Conservation (phyloP, 64 coral and sea anemone species). For the Stichodactyla helianthus region DNA sequence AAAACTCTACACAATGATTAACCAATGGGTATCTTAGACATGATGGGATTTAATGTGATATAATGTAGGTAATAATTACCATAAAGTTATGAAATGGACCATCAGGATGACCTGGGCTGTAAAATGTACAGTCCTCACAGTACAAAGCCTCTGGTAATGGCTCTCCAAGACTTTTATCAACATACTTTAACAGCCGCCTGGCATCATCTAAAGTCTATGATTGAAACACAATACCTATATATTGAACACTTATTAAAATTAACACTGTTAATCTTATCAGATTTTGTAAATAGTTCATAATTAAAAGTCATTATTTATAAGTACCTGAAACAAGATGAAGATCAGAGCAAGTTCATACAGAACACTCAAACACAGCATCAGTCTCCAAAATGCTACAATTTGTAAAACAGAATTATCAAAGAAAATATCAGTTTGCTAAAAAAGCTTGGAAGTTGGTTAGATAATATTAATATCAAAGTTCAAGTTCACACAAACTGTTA, state of each 20-base stretch:
- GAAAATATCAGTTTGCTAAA: no score
- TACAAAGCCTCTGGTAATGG: conserved; percentile 68
- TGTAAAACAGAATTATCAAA: neutral
- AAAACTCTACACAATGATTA: no score
- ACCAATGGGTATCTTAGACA: no score
- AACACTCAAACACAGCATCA: conserved; percentile 81
- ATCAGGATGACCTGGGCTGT: conserved; percentile 73
- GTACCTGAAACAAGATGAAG: conserved; percentile 84
- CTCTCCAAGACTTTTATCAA: conserved; percentile 70
- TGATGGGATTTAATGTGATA: no score
- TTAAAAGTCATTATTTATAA: neutral
- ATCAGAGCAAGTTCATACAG: conserved; percentile 77
- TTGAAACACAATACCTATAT: neutral
- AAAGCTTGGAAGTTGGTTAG: neutral
- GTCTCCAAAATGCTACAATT: conserved; percentile 69
- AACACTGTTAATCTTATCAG: no score
- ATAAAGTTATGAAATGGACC: conserved; percentile 70
- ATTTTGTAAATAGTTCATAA: no score
- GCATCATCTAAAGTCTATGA: conserved; percentile 72
- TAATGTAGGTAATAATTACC: conserved; percentile 19
- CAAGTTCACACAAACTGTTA: no score
- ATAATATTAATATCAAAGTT: no score
- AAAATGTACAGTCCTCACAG: conserved; percentile 78
- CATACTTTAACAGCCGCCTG: conserved; percentile 70
- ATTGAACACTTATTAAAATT: no score